phyloP scores from a whole-genome alignment of 2,888 invertebrate genomes.

The Dromius quadrimaculatus region DNA sequence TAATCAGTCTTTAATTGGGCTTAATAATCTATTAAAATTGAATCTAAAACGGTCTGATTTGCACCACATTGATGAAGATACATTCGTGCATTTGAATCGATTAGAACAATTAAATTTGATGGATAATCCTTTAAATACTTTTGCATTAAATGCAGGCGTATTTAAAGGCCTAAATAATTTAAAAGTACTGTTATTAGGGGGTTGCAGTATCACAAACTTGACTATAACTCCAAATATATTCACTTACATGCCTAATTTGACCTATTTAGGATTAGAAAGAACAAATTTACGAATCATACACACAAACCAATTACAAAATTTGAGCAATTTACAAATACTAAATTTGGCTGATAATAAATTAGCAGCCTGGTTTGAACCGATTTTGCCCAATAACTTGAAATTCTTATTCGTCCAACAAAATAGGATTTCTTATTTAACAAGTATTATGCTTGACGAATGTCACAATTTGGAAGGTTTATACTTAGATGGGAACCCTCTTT shows the following conservation, averaged over 20 bases:
- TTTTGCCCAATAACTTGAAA: slow-evolving; percentile 67
- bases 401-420: slow-evolving; percentile 68
- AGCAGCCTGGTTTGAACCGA: slow-evolving; percentile 69
- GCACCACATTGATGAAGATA: slow-evolving; percentile 67
- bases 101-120: slow-evolving; percentile 69
- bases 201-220: slow-evolving; percentile 68
- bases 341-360: slow-evolving; percentile 70
- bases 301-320: slow-evolving; percentile 66
- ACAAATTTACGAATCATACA: slow-evolving; percentile 68
- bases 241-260: slow-evolving; percentile 68
- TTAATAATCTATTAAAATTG: slow-evolving; percentile 67
- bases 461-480: slow-evolving; percentile 67
- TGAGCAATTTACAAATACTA: slow-evolving; percentile 66
- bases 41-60: slow-evolving; percentile 70
- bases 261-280: slow-evolving; percentile 68
- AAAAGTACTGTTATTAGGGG: slow-evolving; percentile 68
- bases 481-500: slow-evolving; percentile 69
- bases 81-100: slow-evolving; percentile 67
- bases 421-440: slow-evolving; percentile 70
- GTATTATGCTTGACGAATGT: slow-evolving; percentile 72
- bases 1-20: slow-evolving; percentile 68
- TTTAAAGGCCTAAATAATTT: slow-evolving; percentile 69
- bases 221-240: slow-evolving; percentile 67
- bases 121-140: slow-evolving; percentile 68
- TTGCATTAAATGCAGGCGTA: slow-evolving; percentile 61